phyloP scores from a whole-genome alignment of 2,888 invertebrate genomes.

The Alviniconcha strummeri region DNA sequence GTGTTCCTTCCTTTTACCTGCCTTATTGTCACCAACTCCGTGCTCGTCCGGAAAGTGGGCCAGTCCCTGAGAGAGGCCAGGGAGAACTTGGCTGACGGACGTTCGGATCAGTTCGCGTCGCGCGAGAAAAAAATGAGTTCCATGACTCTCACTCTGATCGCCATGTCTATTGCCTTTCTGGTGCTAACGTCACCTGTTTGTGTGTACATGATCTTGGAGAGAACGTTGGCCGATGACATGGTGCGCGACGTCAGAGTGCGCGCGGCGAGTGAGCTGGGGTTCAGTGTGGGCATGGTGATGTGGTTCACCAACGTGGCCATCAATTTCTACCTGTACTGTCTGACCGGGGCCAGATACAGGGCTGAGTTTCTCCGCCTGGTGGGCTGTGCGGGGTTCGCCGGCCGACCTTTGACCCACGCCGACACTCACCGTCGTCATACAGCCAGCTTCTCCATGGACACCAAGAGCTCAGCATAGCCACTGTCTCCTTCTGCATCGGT shows the following conservation, averaged over 20 bases:
- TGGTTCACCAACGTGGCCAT: constrained; percentile 7
- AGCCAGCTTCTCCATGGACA: too few relatives aligned
- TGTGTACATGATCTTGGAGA: background rate
- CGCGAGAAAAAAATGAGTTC: constrained; percentile 10
- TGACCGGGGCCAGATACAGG: constrained; percentile 15
- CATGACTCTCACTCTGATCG: constrained; percentile 21
- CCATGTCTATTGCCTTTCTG: constrained; percentile 21
- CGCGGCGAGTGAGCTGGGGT: constrained; percentile 3
- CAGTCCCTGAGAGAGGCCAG: background rate
- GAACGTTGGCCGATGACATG: background rate
- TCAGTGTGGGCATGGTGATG: background rate
- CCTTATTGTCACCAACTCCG: too few relatives aligned
- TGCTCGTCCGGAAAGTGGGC: too few relatives aligned
- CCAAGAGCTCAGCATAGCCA: too few relatives aligned
- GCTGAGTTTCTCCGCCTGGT: too few relatives aligned
- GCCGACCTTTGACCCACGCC: too few relatives aligned
- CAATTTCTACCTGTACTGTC: constrained; percentile 26
- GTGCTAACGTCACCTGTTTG: constrained; percentile 12
- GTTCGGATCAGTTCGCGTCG: background rate
- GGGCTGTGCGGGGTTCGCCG: too few relatives aligned
- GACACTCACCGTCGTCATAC: too few relatives aligned
- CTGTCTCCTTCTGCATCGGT: too few relatives aligned
- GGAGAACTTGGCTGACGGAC: background rate
- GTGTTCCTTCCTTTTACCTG: too few relatives aligned
- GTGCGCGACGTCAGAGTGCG: background rate